Evolutionary conservation across 2,888 invertebrate genomes (phyloP).

Genomic region (Catocala nupta): DNA sequence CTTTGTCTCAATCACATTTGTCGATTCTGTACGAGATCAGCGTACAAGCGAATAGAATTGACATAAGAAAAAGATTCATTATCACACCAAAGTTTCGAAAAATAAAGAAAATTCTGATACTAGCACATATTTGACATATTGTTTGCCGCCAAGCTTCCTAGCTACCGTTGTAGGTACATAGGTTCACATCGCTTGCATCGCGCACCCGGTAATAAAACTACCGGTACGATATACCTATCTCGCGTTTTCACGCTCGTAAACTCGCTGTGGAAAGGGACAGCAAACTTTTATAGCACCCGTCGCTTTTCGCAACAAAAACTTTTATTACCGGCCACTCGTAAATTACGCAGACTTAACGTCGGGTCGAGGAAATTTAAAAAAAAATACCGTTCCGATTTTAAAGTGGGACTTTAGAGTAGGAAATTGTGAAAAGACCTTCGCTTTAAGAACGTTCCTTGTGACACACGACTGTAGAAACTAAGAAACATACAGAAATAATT

Average conservation of each 20-base stretch:
- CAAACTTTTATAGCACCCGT: slow-evolving; percentile 73
- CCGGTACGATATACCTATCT: slow-evolving; percentile 79
- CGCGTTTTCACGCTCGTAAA: slow-evolving; percentile 80
- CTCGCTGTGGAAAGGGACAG: slow-evolving; percentile 72
- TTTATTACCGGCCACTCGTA: slow-evolving; percentile 83
- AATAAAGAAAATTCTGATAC: too few relatives aligned
- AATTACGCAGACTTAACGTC: slow-evolving; percentile 78
- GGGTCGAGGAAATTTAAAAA: slow-evolving; percentile 61
- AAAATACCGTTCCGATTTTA: slow-evolving; percentile 44
- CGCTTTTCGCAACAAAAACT: slow-evolving; percentile 84
- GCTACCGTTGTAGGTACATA: slow-evolving; percentile 44
- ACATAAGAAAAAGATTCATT: too few relatives aligned
- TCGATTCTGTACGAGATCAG: too few relatives aligned
- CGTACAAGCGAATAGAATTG: too few relatives aligned
- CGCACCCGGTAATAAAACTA: slow-evolving; percentile 75
- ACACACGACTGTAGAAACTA: too few relatives aligned
- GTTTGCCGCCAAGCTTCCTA: slow-evolving; percentile 46
- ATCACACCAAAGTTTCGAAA: too few relatives aligned
- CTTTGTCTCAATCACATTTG: too few relatives aligned
- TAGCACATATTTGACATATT: slow-evolving; percentile 39
- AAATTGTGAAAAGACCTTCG: not conserved
- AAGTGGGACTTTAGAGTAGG: slow-evolving; percentile 30
- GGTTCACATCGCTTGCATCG: slow-evolving; percentile 64
- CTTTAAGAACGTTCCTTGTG: too few relatives aligned
- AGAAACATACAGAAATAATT: too few relatives aligned